A percentile compares a stretch with the other conserved stretches of the same genome.
Conservation (phyloP, 2,888 invertebrate genomes). For the Hypselothyrea guttata region DNA sequence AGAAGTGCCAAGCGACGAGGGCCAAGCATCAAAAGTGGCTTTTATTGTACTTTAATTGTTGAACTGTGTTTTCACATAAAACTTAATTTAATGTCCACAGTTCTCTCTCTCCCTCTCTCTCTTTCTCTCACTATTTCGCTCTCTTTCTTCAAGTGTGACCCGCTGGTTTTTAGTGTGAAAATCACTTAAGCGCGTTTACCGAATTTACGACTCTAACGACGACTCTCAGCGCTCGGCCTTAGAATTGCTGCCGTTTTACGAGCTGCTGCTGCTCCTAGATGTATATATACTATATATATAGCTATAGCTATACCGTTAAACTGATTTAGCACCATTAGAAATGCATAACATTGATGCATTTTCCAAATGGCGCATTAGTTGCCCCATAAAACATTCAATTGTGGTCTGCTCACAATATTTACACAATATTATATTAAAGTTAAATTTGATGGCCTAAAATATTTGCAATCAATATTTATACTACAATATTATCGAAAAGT, state of each 20-base stretch:
- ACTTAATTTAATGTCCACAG: conserved; percentile 59
- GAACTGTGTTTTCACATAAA: conserved; percentile 69
- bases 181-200: conserved; percentile 72
- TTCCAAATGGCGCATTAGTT: no score
- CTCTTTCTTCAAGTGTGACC: conserved; percentile 47
- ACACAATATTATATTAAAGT: no score
- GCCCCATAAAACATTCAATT: no score
- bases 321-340: conserved; percentile 52
- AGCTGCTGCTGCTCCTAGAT: conserved; percentile 32
- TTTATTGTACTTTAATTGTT: conserved; percentile 78
- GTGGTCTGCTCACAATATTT: no score
- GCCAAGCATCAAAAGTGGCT: conserved; percentile 60
- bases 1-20: conserved; percentile 15
- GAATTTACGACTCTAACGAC: conserved; percentile 63
- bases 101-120: no score
- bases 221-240: no score
- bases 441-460: no score
- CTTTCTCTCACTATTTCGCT: no score
- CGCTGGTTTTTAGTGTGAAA: conserved; percentile 72
- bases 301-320: conserved; percentile 36
- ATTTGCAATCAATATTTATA: no score
- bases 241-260: conserved; percentile 60
- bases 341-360: conserved; percentile 9
- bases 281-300: no score
- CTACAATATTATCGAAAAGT: no score